Evolutionary conservation across 2,113 vertebrate genomes (phyloP).

Genomic region (Elgaria multicarinata): DNA sequence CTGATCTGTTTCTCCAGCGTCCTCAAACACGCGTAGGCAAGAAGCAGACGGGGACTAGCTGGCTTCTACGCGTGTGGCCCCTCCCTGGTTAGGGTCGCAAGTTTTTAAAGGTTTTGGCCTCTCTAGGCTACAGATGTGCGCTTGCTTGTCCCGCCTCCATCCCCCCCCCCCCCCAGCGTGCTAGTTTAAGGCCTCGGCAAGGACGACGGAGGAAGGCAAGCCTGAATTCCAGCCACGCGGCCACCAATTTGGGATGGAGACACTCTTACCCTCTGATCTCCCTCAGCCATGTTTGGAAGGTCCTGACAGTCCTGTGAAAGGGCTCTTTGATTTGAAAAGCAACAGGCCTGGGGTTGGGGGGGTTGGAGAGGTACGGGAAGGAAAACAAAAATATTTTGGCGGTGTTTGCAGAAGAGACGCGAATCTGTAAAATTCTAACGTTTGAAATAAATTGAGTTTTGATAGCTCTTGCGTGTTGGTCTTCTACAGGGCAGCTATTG

Average conservation of each 20-base stretch:
- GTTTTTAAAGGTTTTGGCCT: background rate
- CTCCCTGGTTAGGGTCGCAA: background rate
- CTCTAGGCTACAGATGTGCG: background rate
- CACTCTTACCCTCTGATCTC: background rate
- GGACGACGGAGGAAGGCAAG: background rate
- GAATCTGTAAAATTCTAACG: slow-evolving; percentile 65
- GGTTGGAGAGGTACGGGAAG: background rate
- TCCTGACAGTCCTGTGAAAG: background rate
- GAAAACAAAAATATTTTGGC: too few relatives aligned
- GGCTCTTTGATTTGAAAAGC: background rate
- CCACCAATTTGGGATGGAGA: background rate
- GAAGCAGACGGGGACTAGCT: background rate
- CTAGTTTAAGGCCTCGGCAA: background rate
- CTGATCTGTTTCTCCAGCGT: background rate
- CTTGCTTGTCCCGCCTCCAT: background rate
- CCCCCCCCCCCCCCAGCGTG: too few relatives aligned
- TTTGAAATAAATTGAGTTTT: slow-evolving; percentile 79
- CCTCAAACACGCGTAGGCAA: too few relatives aligned
- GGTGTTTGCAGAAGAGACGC: slow-evolving; percentile 19
- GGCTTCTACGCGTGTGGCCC: background rate
- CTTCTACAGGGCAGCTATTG: background rate
- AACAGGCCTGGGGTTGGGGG: background rate
- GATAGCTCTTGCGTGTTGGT: slow-evolving; percentile 23
- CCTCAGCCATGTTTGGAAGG: background rate
- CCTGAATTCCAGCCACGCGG: background rate